Evolutionary conservation across 2,113 vertebrate species (phyloP), one percentile per base, ranked within the genome.

Genomic region (Muntiacus reevesi): DNA sequence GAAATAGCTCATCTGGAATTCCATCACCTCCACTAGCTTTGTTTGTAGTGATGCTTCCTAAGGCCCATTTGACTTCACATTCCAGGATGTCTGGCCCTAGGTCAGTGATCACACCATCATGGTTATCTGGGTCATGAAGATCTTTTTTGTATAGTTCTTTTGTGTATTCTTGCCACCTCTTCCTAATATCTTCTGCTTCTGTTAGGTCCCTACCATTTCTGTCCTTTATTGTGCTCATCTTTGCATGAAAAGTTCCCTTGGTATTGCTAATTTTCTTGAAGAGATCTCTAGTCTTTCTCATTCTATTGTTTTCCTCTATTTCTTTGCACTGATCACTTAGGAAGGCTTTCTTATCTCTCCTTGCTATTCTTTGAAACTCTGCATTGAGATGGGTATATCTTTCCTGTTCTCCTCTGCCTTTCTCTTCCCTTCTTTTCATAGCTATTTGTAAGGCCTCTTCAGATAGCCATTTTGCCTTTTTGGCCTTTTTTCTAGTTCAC

Each of bases 51-150:
- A 21, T 36, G 9, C 64, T 71, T 71, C 5, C 8, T 36, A 36
- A 71, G 64, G 9, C 64, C 1, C n/a, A 21, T 4, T 71, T 71
- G n/a, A 71, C 64, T 71, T 71, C 4, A 10, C 64, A 2, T 36
- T 36, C 64, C 64, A 71, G 17, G 17, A 21, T 36, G 17, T 71
- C n/a, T 36, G n/a, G n/a, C 64, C 10, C n/a, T 71, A 36, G 17
- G 8, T 36, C 2, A 71, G 16, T 6, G n/a, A 21, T 71, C 17
- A 36, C 64, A 36, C 1, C n/a, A 71, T 71, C 0, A 1, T 21
- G n/a, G 4, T 71, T 71, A 36, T 21, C 64, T 36, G 64, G n/a
- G 64, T 71, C n/a, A 3, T 71, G 8, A 36, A 71, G 64, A 71
- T 71, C n/a, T 71, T 71, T 21, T 71, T 36, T 71, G 17, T 71